Evolutionary conservation across 2,797 vertebrate genomes (phyloP).

Genomic region (Myripristis murdjan): DNA sequence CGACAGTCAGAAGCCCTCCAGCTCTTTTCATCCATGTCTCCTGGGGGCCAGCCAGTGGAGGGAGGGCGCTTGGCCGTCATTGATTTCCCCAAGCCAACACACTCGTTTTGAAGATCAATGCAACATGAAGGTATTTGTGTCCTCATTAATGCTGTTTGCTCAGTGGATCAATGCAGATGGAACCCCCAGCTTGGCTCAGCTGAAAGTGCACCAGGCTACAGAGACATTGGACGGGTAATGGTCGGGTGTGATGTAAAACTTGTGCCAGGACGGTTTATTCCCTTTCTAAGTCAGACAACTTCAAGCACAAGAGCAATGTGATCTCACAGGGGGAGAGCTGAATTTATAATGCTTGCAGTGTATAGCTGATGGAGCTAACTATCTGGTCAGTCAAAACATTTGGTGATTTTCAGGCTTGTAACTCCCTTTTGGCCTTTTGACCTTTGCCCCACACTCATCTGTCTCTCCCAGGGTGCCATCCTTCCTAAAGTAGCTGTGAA

Average conservation of each 20-base stretch:
- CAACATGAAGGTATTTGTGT: conserved; percentile 80
- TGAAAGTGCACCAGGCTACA: conserved; percentile 11
- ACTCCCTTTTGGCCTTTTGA: conserved; percentile 38
- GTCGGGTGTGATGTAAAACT: background rate
- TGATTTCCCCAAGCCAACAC: conserved; percentile 64
- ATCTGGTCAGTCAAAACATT: background rate
- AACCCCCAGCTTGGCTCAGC: conserved; percentile 42
- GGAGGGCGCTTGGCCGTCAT: conserved; percentile 48
- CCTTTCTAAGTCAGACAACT: background rate
- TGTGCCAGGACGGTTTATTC: background rate
- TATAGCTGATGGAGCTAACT: background rate
- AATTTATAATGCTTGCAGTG: background rate
- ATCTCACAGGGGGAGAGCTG: background rate
- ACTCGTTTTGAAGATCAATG: conserved; percentile 76
- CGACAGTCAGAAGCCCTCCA: conserved; percentile 47
- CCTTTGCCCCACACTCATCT: conserved; percentile 46
- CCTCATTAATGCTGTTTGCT: conserved; percentile 79
- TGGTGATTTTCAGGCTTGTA: background rate
- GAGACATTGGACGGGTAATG: background rate
- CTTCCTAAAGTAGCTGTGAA: conserved; percentile 33
- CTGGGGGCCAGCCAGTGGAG: conserved; percentile 26
- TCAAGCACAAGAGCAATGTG: background rate
- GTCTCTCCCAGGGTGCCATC: conserved; percentile 46
- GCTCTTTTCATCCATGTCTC: conserved; percentile 58
- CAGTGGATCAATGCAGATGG: conserved; percentile 63